A percentile compares a stretch with the other conserved stretches of the same genome.
Evolutionary conservation across 2,888 invertebrate genomes (phyloP).

Genomic region (Axea sp.): DNA sequence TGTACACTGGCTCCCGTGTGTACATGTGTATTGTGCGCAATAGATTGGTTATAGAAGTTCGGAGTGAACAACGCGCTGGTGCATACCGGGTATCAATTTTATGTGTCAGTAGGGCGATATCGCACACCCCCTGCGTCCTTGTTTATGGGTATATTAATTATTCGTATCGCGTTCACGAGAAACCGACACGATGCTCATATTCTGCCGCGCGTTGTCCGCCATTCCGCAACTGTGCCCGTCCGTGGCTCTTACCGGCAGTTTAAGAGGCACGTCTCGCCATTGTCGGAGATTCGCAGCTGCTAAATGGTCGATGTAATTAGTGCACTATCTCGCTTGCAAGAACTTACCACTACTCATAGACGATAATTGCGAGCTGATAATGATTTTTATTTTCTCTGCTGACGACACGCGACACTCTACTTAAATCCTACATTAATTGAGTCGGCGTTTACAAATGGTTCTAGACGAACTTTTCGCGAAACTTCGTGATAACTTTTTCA

Average conservation of each 20-base stretch:
- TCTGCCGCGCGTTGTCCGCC: conserved; percentile 60
- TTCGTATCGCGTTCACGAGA: conserved; percentile 75
- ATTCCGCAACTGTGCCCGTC: conserved; percentile 53
- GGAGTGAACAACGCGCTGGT: conserved; percentile 57
- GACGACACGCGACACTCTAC: background rate
- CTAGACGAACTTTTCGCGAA: background rate
- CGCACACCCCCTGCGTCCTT: conserved; percentile 66
- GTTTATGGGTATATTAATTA: conserved; percentile 78
- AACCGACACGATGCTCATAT: conserved; percentile 67
- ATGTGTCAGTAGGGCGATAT: conserved; percentile 72
- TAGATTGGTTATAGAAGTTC: conserved; percentile 59
- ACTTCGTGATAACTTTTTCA: no score
- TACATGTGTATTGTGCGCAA: conserved; percentile 40
- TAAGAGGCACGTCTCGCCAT: conserved; percentile 68
- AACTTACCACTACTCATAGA: background rate
- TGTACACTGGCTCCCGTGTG: conserved; percentile 4
- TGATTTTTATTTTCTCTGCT: conserved; percentile 4
- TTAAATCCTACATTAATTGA: conserved; percentile 3
- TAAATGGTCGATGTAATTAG: conserved; percentile 52
- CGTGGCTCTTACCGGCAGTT: conserved; percentile 36
- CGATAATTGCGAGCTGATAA: conserved; percentile 23
- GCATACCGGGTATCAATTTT: conserved; percentile 74
- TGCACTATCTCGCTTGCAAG: background rate
- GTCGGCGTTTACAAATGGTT: background rate
- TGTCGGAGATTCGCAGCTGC: conserved; percentile 46